Percentiles rank a stretch among this genome's conserved stretches.
Conservation (phyloP, 2,888 invertebrate species). For the Theretra japonica region DNA sequence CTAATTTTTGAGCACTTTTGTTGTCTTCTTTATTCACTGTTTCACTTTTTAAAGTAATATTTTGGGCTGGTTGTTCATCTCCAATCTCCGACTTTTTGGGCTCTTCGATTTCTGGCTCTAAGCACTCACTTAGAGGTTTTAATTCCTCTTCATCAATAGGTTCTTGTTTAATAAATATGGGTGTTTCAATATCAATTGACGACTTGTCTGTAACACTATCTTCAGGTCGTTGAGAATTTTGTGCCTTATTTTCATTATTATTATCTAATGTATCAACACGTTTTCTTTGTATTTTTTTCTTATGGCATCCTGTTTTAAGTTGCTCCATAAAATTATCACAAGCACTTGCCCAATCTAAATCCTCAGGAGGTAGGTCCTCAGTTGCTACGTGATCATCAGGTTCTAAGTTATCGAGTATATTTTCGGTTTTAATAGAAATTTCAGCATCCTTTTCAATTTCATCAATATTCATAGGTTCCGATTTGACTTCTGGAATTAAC, state of each 20-base stretch:
- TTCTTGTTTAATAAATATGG: constrained; percentile 65
- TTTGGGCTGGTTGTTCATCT: constrained; percentile 26
- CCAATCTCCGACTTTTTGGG: constrained; percentile 33
- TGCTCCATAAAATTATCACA: constrained; percentile 93
- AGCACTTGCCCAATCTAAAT: constrained; percentile 87
- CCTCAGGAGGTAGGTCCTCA: constrained; percentile 52
- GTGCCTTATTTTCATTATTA: constrained; percentile 55
- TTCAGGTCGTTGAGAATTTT: constrained; percentile 41
- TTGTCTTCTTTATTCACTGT: constrained; percentile 24
- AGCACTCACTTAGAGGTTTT: constrained; percentile 40
- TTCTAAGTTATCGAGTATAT: constrained; percentile 56
- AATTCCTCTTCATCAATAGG: constrained; percentile 70
- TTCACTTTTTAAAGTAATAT: constrained; percentile 6
- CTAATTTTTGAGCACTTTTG: constrained; percentile 33
- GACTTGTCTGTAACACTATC: constrained; percentile 38
- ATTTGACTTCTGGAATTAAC: constrained; percentile 85
- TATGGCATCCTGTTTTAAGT: constrained; percentile 85
- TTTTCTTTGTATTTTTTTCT: constrained; percentile 84
- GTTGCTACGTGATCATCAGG: constrained; percentile 36
- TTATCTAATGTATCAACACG: constrained; percentile 63
- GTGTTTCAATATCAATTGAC: constrained; percentile 36
- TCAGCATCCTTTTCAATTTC: constrained; percentile 86
- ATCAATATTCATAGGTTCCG: constrained; percentile 88
- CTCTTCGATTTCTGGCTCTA: constrained; percentile 33
- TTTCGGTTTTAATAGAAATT: constrained; percentile 72